phyloP scores from a whole-genome alignment of 2,113 vertebrate species.

The Willisornis vidua region DNA sequence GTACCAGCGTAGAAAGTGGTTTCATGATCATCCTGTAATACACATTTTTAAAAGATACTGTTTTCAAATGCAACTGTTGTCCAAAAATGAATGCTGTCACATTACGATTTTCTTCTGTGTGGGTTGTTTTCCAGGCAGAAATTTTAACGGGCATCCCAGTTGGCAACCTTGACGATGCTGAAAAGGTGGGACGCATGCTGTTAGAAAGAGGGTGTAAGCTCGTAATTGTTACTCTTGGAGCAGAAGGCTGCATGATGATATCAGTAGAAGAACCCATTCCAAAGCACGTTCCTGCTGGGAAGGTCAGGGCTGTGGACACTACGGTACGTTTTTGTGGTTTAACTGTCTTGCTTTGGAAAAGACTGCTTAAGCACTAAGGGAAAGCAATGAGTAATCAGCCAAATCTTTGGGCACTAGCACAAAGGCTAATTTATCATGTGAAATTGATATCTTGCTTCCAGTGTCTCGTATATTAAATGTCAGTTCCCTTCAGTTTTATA shows the following conservation, averaged over 20 bases:
- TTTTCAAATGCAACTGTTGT: slow-evolving; percentile 27
- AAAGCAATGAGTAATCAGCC: slow-evolving; percentile 73
- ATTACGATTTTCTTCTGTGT: slow-evolving; percentile 44
- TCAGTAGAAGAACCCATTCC: slow-evolving; percentile 73
- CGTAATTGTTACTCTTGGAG: slow-evolving; percentile 88
- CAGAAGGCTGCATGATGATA: slow-evolving; percentile 88
- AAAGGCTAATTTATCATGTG: slow-evolving; percentile 52
- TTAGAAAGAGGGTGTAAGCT: slow-evolving; percentile 83
- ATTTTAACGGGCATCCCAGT: slow-evolving; percentile 85
- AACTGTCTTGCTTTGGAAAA: slow-evolving; percentile 57
- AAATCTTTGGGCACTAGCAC: slow-evolving; percentile 81
- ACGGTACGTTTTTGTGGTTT: slow-evolving; percentile 84
- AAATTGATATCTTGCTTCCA: slow-evolving; percentile 38
- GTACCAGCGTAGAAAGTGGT: slow-evolving; percentile 9
- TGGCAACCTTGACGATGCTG: slow-evolving; percentile 78
- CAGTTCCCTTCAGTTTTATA: slow-evolving; percentile 27
- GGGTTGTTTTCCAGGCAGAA: slow-evolving; percentile 84
- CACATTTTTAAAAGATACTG: neutral
- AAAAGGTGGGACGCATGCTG: slow-evolving; percentile 77
- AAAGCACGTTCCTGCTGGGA: slow-evolving; percentile 81
- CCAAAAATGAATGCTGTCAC: slow-evolving; percentile 39
- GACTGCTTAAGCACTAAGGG: slow-evolving; percentile 52
- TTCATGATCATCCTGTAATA: slow-evolving; percentile 1
- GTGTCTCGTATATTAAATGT: slow-evolving; percentile 26
- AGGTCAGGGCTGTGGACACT: slow-evolving; percentile 87